A percentile compares a stretch with the other conserved stretches of the same genome.
phyloP scores from a whole-genome alignment of 2,888 invertebrate species.

The Drosophila testacea region DNA sequence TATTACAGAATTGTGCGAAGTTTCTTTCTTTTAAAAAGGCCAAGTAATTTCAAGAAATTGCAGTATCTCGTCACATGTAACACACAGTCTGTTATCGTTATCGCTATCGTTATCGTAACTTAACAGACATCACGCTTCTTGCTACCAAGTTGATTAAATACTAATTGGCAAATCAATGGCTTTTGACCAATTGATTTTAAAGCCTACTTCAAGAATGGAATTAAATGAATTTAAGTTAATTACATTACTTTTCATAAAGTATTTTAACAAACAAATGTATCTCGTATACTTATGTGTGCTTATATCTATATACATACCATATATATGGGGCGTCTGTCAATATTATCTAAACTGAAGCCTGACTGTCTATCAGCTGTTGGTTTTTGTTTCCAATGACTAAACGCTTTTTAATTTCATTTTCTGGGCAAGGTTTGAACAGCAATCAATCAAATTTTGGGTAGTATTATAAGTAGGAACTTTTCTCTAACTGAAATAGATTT shows the following conservation, averaged over 20 bases:
- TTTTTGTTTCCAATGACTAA: not conserved
- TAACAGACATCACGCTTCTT: not conserved
- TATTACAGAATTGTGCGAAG: too few relatives aligned
- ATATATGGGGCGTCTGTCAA: conserved; percentile 4
- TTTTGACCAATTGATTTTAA: conserved; percentile 33
- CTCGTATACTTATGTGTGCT: not conserved
- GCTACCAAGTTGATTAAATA: conserved; percentile 7
- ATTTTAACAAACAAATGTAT: too few relatives aligned
- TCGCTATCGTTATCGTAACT: conserved; percentile 9
- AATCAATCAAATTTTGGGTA: not conserved
- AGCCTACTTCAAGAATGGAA: not conserved
- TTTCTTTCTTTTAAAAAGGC: too few relatives aligned
- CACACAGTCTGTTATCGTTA: not conserved
- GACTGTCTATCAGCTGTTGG: not conserved
- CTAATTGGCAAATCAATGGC: conserved; percentile 8
- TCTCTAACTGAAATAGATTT: not conserved
- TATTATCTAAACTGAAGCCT: conserved; percentile 4
- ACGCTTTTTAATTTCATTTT: not conserved
- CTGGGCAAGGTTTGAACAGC: too few relatives aligned
- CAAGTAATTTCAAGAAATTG: not conserved
- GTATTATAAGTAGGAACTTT: not conserved
- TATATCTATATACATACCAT: not conserved
- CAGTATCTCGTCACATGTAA: conserved; percentile 19
- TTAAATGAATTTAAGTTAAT: conserved; percentile 7
- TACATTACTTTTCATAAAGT: too few relatives aligned